Conservation (phyloP, 2,888 invertebrate genomes). For the Aphodius granarius region DNA sequence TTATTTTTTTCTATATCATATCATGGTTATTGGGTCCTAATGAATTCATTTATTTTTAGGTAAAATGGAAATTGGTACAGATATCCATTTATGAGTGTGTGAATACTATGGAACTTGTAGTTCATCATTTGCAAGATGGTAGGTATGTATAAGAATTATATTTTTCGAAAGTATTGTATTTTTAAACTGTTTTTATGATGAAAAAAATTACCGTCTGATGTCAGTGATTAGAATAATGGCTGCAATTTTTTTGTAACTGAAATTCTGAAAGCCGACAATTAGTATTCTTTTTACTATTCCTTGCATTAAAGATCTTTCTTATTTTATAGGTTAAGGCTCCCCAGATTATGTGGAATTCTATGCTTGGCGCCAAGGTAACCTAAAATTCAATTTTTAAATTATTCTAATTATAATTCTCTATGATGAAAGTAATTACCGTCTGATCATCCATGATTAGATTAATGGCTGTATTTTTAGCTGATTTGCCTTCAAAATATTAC, state of each 20-base stretch:
- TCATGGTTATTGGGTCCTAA: not conserved
- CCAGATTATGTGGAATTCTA: too few species aligned
- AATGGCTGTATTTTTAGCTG: too few species aligned
- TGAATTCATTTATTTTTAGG: not conserved
- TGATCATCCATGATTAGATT: too few species aligned
- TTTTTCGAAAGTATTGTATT: too few species aligned
- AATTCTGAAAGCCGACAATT: not conserved
- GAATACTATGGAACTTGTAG: too few species aligned
- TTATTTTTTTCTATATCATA: not conserved
- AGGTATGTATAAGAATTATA: constrained; percentile 18
- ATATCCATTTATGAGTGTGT: too few species aligned
- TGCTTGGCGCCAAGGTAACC: too few species aligned
- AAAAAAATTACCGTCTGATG: constrained; percentile 24
- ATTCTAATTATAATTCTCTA: too few species aligned
- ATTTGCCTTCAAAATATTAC: too few species aligned
- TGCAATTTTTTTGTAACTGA: constrained; percentile 10
- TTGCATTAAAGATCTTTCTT: not conserved
- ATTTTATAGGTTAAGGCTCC: not conserved
- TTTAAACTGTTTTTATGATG: constrained; percentile 18
- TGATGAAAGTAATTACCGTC: too few species aligned
- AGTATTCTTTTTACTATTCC: not conserved
- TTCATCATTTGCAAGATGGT: too few species aligned
- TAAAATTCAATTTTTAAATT: not conserved
- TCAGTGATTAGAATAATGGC: constrained; percentile 24
- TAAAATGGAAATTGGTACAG: too few species aligned